Evolutionary conservation across 2,113 vertebrate genomes (phyloP).

Genomic region (Notiomystis cincta): DNA sequence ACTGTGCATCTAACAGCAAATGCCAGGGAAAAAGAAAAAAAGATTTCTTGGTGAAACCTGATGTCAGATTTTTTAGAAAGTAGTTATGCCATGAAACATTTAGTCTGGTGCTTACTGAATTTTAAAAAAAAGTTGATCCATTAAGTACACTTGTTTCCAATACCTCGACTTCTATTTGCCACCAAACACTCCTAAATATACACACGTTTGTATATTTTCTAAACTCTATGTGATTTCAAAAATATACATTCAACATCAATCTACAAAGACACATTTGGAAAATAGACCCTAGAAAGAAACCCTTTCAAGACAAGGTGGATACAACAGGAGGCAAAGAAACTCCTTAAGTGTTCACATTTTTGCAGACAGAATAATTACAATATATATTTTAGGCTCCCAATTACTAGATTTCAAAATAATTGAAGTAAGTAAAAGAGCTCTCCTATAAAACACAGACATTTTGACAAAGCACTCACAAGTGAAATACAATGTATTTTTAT

Average conservation of each 20-base stretch:
- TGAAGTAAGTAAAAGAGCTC: not conserved
- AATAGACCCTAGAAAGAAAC: not conserved
- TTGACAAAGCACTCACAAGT: not conserved
- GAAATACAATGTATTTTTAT: not conserved
- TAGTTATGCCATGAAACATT: not conserved
- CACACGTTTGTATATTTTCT: not conserved
- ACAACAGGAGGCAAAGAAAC: not conserved
- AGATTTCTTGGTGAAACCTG: not conserved
- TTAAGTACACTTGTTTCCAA: not conserved
- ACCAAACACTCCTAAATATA: not conserved
- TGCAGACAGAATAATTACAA: not conserved
- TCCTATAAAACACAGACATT: not conserved
- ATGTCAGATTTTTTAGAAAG: not conserved
- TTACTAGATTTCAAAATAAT: not conserved
- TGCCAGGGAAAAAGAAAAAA: not conserved
- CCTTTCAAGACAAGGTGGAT: not conserved
- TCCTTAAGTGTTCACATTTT: not conserved
- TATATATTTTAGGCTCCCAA: not conserved
- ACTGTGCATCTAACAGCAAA: not conserved
- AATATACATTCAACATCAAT: not conserved
- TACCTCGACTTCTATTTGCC: not conserved
- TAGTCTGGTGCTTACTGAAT: not conserved
- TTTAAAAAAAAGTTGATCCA: accelerated
- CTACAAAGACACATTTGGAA: not conserved
- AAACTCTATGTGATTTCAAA: not conserved